Conservation (phyloP, 1,140 invertebrate genomes). For the Hyphantria cunea region DNA sequence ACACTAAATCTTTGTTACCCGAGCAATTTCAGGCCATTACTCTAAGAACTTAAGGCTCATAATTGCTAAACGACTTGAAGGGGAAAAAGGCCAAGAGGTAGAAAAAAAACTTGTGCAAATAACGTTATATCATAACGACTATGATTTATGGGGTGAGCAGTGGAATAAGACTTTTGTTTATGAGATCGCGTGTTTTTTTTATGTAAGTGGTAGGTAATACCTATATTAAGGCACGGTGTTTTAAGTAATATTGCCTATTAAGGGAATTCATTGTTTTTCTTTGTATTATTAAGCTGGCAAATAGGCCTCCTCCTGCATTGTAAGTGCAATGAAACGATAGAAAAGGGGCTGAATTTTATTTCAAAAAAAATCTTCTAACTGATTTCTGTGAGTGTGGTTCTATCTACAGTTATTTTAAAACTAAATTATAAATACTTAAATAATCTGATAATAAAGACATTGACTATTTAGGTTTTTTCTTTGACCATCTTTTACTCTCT, state of each 20-base stretch:
- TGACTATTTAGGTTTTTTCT: too few species aligned
- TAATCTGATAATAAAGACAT: too few species aligned
- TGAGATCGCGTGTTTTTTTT: constrained; percentile 24
- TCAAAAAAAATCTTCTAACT: too few species aligned
- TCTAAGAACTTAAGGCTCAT: constrained; percentile 22
- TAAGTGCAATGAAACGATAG: too few species aligned
- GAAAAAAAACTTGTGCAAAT: constrained; percentile 29
- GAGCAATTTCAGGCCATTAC: constrained; percentile 24
- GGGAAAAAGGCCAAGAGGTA: constrained; percentile 7
- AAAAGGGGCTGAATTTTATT: too few species aligned
- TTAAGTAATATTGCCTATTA: constrained; percentile 1
- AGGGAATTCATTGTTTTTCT: neutral
- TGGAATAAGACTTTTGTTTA: constrained; percentile 26
- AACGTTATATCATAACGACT: constrained; percentile 27
- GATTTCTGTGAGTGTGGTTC: too few species aligned
- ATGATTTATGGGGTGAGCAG: constrained; percentile 28
- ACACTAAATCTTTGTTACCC: constrained; percentile 23
- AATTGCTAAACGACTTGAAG: constrained; percentile 14
- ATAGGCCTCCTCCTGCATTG: too few species aligned
- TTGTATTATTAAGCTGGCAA: too few species aligned
- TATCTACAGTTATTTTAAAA: too few species aligned
- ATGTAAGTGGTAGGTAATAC: neutral
- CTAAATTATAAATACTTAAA: too few species aligned
- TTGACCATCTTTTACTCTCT: too few species aligned
- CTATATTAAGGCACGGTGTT: neutral